Conservation (phyloP, 2,888 invertebrate genomes). For the Rhagophthalmus giganteus region DNA sequence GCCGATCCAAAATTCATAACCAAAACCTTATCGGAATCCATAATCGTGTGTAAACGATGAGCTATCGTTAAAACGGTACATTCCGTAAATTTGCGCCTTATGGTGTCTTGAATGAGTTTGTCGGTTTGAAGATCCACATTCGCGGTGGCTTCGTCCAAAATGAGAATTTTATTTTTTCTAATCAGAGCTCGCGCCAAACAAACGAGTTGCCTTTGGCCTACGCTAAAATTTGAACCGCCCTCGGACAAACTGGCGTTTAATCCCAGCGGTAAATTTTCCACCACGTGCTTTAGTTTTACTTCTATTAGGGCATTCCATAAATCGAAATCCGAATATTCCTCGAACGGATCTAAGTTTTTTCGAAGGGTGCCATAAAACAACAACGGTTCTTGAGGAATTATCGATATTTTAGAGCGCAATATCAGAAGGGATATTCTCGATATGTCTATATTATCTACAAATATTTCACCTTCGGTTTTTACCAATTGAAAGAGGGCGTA, state of each 20-base stretch:
- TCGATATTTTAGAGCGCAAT: conserved; percentile 75
- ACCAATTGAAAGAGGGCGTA: conserved; percentile 83
- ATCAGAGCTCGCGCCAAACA: conserved; percentile 69
- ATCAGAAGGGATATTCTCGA: conserved; percentile 70
- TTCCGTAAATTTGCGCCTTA: conserved; percentile 71
- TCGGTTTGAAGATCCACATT: conserved; percentile 83
- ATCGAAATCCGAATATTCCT: conserved; percentile 73
- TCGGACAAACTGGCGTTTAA: conserved; percentile 58
- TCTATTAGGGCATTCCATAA: conserved; percentile 86
- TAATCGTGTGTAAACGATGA: conserved; percentile 82
- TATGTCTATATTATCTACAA: conserved; percentile 78
- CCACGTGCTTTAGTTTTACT: conserved; percentile 74
- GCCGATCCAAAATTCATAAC: conserved; percentile 81
- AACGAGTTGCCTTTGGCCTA: conserved; percentile 67
- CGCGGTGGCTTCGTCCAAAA: conserved; percentile 76
- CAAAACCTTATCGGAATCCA: conserved; percentile 83
- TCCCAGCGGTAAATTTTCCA: conserved; percentile 62
- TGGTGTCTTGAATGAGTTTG: conserved; percentile 75
- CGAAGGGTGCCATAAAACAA: conserved; percentile 85
- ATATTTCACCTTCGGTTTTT: conserved; percentile 73
- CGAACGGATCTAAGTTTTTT: conserved; percentile 87
- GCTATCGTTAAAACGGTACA: conserved; percentile 87
- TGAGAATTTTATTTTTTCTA: conserved; percentile 53
- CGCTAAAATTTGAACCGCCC: conserved; percentile 60
- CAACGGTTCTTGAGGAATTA: conserved; percentile 86